Conservation (phyloP, 2,797 vertebrate genomes). For the Babyrousa celebensis region DNA sequence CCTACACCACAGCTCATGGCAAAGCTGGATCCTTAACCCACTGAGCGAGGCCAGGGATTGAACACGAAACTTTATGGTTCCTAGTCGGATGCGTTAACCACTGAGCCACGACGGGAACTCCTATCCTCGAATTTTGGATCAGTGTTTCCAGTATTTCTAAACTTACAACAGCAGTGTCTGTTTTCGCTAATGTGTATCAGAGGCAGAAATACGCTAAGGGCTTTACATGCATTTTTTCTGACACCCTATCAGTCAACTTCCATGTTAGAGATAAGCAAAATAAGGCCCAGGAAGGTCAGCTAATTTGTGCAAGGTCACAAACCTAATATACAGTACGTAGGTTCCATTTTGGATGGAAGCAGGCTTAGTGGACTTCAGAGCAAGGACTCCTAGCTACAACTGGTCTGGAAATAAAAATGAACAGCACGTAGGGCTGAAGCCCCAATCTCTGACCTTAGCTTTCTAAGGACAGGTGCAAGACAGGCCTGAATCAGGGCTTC, state of each 20-base stretch:
- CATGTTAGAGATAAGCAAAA: conserved; percentile 39
- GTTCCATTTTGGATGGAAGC: neutral
- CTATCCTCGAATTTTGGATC: conserved; percentile 38
- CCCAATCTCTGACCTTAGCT: neutral
- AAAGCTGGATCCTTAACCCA: no score
- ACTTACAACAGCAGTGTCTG: conserved; percentile 1
- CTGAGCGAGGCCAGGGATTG: no score
- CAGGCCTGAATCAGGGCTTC: conserved; percentile 17
- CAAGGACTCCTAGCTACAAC: neutral
- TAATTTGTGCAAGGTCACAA: conserved; percentile 19
- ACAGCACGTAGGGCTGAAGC: neutral
- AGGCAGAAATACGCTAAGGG: conserved; percentile 52
- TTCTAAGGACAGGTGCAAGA: conserved; percentile 16
- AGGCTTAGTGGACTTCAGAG: neutral
- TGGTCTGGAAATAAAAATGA: conserved; percentile 48
- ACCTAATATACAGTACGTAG: neutral
- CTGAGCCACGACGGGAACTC: no score
- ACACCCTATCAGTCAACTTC: neutral
- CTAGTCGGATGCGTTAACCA: no score
- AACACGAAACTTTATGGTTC: no score
- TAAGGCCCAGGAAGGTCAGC: neutral
- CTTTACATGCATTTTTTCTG: neutral
- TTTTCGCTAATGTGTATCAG: neutral
- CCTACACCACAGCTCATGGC: no score
- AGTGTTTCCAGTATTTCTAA: conserved; percentile 55